Conservation (phyloP, 2,113 vertebrate species). For the Suncus etruscus region DNA sequence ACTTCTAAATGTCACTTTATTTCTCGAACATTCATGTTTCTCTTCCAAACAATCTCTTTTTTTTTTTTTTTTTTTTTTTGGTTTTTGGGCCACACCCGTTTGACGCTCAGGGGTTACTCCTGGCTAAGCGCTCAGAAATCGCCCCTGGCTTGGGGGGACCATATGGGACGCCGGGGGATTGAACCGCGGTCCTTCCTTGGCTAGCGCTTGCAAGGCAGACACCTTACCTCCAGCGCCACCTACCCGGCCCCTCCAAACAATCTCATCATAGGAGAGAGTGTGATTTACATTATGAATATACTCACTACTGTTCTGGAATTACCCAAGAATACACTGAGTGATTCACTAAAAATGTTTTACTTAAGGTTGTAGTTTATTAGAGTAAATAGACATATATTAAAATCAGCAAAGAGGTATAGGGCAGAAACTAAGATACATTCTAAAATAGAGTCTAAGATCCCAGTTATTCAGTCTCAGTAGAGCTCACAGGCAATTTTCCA, state of each 20-base stretch:
- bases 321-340: background rate
- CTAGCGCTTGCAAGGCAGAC: too few relatives aligned
- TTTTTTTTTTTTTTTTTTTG: too few relatives aligned
- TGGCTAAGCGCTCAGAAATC: too few relatives aligned
- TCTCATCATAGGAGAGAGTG: background rate
- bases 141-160: too few relatives aligned
- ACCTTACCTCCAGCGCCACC: too few relatives aligned
- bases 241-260: too few relatives aligned
- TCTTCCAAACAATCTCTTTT: background rate
- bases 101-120: too few relatives aligned
- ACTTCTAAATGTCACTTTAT: slow-evolving; percentile 17
- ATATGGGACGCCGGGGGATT: too few relatives aligned
- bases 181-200: too few relatives aligned
- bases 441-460: background rate
- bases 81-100: too few relatives aligned
- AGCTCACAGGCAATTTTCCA: background rate
- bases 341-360: background rate
- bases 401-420: background rate
- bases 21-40: background rate
- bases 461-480: background rate
- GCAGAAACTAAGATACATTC: background rate
- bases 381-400: background rate
- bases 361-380: background rate
- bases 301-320: background rate
- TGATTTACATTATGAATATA: background rate